Evolutionary conservation across 2,797 vertebrate species (phyloP), one percentile per base, ranked within the genome.

Genomic region (Scomberomorus guttatus): DNA sequence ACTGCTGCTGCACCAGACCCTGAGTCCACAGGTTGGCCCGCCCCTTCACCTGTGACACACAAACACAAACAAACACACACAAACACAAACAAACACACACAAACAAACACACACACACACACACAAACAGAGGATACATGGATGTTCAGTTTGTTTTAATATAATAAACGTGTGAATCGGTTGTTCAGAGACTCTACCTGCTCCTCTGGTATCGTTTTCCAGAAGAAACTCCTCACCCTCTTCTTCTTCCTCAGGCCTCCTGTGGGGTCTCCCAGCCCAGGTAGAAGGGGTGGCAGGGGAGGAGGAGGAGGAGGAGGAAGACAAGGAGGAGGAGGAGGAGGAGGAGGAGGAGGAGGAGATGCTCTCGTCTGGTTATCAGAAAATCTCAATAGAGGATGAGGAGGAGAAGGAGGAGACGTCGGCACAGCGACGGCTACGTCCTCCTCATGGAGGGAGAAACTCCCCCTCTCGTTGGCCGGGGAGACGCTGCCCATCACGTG

Each of bases 181-280:
- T 20, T 3, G 0, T 1, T n/a, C 0, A 0, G 24, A 44, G 29
- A 64, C 39, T 94, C 91, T 55, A 99, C 96, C 80, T 98, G 95
- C 51, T 98, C 96, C 83, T 97, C 97, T 0, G 97, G 97, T 50
- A 99, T 98, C 4, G 96, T 98, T 84, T 97, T 99, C 98, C 98
- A 99, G 90, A 97, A 97, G 83, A 99, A 98, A 76, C 95, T 97
- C 84, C 97, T 94, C 86, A 98, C 95, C 1, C 96, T 94, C 86
- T 94, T 97, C 85, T 95, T 97, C 87, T 89, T 96, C 83, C 90
- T 94, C 79, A 79, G 82, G 54, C 93, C 93, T 1, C 84, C 94
- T 17, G 81, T 81, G 0, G 86, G 77, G 1, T 93, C 93, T 18
- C 90, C 24, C 29, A 91, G 79, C 13, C 91, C 89, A 0, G 92